A percentile compares a stretch with the other conserved stretches of the same genome.
These are phyloP conservation scores for Thumatha senex DNA, from an alignment of 2,888 invertebrate genomes.

Conservation along the genomic window DNA sequence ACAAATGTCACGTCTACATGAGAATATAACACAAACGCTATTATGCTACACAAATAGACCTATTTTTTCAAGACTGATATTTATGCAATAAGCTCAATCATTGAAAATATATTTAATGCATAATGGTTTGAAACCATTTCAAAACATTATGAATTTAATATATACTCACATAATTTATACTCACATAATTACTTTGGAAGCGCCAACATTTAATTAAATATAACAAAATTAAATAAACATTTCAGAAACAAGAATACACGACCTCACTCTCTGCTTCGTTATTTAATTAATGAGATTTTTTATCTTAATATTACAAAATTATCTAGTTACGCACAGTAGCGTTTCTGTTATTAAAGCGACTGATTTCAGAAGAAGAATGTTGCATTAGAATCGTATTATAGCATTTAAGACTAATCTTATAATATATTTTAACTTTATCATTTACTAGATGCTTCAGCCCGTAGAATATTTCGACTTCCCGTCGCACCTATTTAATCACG, in stretches of 20 bases:
- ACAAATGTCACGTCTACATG: background rate
- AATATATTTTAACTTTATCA: too few relatives aligned
- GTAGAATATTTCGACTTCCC: too few relatives aligned
- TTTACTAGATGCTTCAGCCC: too few relatives aligned
- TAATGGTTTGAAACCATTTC: background rate
- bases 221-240: constrained; percentile 1
- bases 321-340: constrained; percentile 5
- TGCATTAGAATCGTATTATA: background rate
- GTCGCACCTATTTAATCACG: too few relatives aligned
- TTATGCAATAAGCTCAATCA: too few relatives aligned
- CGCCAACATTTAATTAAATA: background rate
- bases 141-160: too few relatives aligned
- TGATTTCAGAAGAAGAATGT: background rate
- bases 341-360: constrained; percentile 7
- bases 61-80: too few relatives aligned
- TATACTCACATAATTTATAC: background rate
- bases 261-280: constrained; percentile 5
- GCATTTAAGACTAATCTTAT: too few relatives aligned
- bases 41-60: background rate
- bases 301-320: constrained; percentile 8
- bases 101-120: too few relatives aligned
- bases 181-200: background rate
- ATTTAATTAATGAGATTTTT: constrained; percentile 12
- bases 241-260: constrained; percentile 6
- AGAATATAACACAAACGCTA: too few relatives aligned